A percentile compares a stretch with the other conserved stretches of the same genome.
Evolutionary conservation across 1,140 invertebrate genomes (phyloP).

Genomic region (Lepeophtheirus salmonis): DNA sequence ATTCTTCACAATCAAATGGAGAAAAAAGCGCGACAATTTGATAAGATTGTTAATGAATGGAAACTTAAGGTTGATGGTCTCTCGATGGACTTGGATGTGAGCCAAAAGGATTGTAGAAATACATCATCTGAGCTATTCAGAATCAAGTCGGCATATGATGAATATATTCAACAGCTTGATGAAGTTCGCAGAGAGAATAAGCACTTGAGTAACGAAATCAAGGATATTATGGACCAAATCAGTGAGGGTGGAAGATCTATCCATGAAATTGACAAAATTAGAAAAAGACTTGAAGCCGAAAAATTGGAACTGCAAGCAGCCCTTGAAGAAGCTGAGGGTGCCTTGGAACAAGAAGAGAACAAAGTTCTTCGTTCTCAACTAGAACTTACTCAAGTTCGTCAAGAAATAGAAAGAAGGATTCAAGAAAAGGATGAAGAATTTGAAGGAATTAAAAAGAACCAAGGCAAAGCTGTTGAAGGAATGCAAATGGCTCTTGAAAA

Average conservation of each 20-base stretch:
- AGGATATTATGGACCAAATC: constrained; percentile 42
- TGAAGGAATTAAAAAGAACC: constrained; percentile 41
- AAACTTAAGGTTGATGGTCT: constrained; percentile 77
- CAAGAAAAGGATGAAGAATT: constrained; percentile 45
- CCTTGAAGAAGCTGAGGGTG: constrained; percentile 42
- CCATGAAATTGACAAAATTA: constrained; percentile 39
- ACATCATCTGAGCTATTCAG: constrained; percentile 35
- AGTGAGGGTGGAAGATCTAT: constrained; percentile 26
- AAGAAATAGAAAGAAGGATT: constrained; percentile 39
- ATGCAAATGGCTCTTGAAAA: constrained; percentile 41
- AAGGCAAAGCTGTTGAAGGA: constrained; percentile 38
- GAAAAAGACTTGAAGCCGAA: constrained; percentile 40
- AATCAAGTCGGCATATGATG: constrained; percentile 32
- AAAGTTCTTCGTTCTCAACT: constrained; percentile 35
- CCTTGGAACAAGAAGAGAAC: constrained; percentile 38
- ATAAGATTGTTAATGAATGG: constrained; percentile 98
- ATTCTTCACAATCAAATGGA: constrained; percentile 85
- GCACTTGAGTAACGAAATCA: constrained; percentile 34
- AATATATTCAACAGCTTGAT: constrained; percentile 31
- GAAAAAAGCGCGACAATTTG: constrained; percentile 97
- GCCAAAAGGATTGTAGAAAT: constrained; percentile 23
- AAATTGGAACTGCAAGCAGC: constrained; percentile 44
- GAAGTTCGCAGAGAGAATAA: constrained; percentile 36
- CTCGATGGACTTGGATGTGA: constrained; percentile 33
- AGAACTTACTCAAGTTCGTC: constrained; percentile 36